Base-by-base conservation (phyloP, 2,888 invertebrate species). In the Rotaria socialis region DNA sequence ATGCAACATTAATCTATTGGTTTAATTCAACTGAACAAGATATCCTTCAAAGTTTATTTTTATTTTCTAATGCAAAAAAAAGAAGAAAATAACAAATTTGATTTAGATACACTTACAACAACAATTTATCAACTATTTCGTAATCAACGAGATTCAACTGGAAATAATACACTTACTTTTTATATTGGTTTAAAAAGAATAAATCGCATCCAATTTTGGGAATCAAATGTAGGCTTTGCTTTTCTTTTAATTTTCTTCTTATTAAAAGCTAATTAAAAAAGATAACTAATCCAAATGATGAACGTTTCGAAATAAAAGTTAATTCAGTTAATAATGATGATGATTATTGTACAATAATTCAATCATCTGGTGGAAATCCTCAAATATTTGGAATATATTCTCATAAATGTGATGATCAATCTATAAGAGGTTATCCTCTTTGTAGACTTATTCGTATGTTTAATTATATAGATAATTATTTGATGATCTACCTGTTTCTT, bases 321-420 rank as follows among this genome's bases (percentile, higher is more conserved):
- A 6, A 16, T 43, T 24, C 43, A 24, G 2, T n/a, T 47, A 43
- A 80, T 47, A 22, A 10, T 10, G 11, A n/a, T 43, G 80, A 47
- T 24, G 47, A 80, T 80, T 80, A 80, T 80, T 80, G 80, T n/a
- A 80, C 80, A 80, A n/a, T 47, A 24, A 80, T 80, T 80, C 80
- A 43, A 47, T 2, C 47, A n/a, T 10, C 2, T 19, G 24, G 22
- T n/a, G 24, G 19, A 43, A 80, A 24, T 80, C 24, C n/a, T 3
- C 80, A 24, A 47, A 47, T 4, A 24, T 80, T n/a, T 80, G 10
- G 4, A 47, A 80, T 80, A 41, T n/a, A n/a, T n/a, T 8, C 80
- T 4, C 10, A 80, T 47, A 11, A 5, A n/a, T 80, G 80, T 47
- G 7, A 80, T 43, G 80, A 80, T 47, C 8, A 1, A 19, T 35